Evolutionary conservation across 2,797 vertebrate genomes (phyloP).

Genomic region (Phoxinus dragarum): DNA sequence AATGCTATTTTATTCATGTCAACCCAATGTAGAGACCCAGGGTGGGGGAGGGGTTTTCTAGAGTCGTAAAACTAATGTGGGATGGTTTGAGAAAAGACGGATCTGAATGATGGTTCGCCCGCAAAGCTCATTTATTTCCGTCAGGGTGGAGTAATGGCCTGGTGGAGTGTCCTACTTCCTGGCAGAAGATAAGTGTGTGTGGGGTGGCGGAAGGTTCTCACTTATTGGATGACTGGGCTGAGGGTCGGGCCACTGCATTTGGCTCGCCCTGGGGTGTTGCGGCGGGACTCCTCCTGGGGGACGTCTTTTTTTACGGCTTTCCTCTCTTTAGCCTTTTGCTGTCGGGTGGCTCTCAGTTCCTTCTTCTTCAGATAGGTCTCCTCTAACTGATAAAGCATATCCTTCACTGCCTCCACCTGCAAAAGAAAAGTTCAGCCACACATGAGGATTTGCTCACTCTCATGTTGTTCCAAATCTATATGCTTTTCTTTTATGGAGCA

Average conservation of each 20-base stretch:
- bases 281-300: not conserved
- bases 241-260: not conserved
- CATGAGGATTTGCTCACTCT: not conserved
- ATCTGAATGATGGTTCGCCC: slow-evolving; percentile 63
- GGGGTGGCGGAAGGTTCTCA: slow-evolving; percentile 38
- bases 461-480: not conserved
- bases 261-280: not conserved
- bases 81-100: slow-evolving; percentile 62
- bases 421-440: not conserved
- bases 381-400: slow-evolving; percentile 74
- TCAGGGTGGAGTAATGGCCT: slow-evolving; percentile 66
- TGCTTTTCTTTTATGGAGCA: not conserved
- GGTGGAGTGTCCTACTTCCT: slow-evolving; percentile 56
- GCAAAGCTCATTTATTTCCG: slow-evolving; percentile 73
- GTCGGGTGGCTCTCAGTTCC: slow-evolving; percentile 63
- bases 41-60: slow-evolving; percentile 19
- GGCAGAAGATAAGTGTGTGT: slow-evolving; percentile 57
- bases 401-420: slow-evolving; percentile 69
- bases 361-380: slow-evolving; percentile 74
- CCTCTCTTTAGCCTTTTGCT: slow-evolving; percentile 63
- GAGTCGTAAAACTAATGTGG: slow-evolving; percentile 45
- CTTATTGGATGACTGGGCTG: slow-evolving; percentile 35
- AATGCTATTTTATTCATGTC: not conserved
- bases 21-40: slow-evolving; percentile 2
- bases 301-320: slow-evolving; percentile 38